These are phyloP conservation scores for Physeter macrocephalus DNA, from an alignment of 2,113 vertebrate genomes.

Conservation along the genomic window DNA sequence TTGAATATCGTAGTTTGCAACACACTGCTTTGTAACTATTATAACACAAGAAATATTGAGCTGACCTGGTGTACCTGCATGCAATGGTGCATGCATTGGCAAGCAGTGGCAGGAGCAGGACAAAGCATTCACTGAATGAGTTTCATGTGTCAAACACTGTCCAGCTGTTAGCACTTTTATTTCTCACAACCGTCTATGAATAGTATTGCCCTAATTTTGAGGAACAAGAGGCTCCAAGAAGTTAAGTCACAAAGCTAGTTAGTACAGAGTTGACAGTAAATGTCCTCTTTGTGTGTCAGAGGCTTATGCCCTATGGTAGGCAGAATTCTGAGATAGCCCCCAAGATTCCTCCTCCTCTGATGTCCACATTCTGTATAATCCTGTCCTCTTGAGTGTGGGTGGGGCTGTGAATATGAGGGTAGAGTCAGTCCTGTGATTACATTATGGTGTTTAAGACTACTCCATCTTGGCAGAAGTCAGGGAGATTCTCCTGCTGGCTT, in stretches of 20 bases:
- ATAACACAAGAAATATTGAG: background rate
- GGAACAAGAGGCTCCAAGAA: background rate
- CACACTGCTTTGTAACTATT: background rate
- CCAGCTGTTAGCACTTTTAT: background rate
- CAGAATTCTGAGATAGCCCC: background rate
- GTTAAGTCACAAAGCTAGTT: background rate
- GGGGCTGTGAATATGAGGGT: background rate
- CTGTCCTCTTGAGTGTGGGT: background rate
- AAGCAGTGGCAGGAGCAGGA: background rate
- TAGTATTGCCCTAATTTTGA: background rate
- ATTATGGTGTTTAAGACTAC: background rate
- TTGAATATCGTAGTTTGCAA: background rate
- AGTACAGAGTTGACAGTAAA: background rate
- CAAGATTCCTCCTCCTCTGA: background rate
- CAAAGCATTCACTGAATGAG: background rate
- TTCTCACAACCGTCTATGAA: background rate
- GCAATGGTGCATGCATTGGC: rapidly evolving
- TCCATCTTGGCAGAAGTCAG: background rate
- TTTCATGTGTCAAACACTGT: background rate
- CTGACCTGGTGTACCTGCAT: background rate
- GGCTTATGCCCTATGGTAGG: background rate
- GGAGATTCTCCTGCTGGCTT: background rate
- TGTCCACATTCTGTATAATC: background rate
- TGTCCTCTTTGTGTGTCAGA: background rate
- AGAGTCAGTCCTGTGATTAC: background rate